Evolutionary conservation across 2,888 invertebrate genomes (phyloP).

Genomic region (Seira musarum): DNA sequence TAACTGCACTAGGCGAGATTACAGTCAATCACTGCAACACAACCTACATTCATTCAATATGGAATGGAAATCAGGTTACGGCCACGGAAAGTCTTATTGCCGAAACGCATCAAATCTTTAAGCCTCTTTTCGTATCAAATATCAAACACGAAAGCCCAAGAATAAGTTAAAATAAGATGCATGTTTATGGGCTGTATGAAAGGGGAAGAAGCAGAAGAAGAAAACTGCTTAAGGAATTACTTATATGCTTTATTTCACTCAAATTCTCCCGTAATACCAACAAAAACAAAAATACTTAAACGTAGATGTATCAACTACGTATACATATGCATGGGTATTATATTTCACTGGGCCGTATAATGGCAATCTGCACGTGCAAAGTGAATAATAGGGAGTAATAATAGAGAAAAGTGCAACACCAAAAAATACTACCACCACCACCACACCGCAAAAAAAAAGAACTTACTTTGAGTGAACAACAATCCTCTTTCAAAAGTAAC

Average conservation of each 20-base stretch:
- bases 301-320: not conserved
- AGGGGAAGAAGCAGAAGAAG: constrained; percentile 1
- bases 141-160: no score
- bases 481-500: constrained; percentile 39
- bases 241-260: constrained; percentile 9
- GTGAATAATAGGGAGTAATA: constrained; percentile 52
- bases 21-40: constrained; percentile 58
- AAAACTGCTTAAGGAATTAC: constrained; percentile 11
- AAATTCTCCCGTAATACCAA: constrained; percentile 38
- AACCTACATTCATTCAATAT: constrained; percentile 55
- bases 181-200: not conserved
- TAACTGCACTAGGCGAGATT: constrained; percentile 45
- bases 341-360: not conserved
- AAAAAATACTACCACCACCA: constrained; percentile 28
- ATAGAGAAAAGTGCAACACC: constrained; percentile 14
- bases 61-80: constrained; percentile 54
- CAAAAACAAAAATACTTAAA: not conserved
- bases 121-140: not conserved
- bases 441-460: not conserved
- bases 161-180: constrained; percentile 15
- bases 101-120: constrained; percentile 23
- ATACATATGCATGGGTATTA: no score
- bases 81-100: constrained; percentile 44
- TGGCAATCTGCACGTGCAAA: constrained; percentile 47
- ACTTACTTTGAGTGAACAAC: not conserved